Evolutionary conservation across 2,888 invertebrate genomes (phyloP).

Genomic region (Cerastis rubricosa): DNA sequence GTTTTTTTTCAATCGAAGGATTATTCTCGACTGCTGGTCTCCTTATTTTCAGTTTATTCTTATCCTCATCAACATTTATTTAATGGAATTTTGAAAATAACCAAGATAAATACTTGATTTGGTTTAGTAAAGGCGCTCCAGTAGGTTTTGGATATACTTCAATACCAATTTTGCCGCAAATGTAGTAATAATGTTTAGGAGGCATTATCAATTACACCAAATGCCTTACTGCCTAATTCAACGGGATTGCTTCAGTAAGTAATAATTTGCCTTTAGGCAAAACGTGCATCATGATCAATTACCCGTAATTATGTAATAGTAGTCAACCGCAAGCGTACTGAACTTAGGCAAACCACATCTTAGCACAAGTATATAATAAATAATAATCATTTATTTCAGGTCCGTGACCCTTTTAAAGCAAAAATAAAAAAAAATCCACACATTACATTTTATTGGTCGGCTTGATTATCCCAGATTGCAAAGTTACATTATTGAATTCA

Average conservation of each 20-base stretch:
- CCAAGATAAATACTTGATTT: neutral
- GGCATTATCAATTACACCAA: neutral
- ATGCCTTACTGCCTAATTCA: neutral
- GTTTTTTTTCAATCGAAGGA: neutral
- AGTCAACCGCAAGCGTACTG: slow-evolving; percentile 1
- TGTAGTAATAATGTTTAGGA: no score
- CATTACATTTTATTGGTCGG: no score
- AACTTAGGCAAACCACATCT: neutral
- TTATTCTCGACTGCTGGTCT: neutral
- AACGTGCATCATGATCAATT: neutral
- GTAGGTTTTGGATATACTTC: neutral
- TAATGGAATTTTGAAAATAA: neutral
- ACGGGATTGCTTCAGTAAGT: neutral
- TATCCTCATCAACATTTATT: neutral
- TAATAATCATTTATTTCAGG: no score
- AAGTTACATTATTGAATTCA: no score
- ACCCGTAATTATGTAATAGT: neutral
- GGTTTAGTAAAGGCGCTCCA: neutral
- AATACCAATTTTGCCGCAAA: neutral
- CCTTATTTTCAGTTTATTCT: neutral
- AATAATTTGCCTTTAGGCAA: neutral
- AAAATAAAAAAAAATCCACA: no score
- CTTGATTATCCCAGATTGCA: no score
- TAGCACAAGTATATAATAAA: neutral
- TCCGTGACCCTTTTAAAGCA: no score